A percentile compares a stretch with the other conserved stretches of the same genome.
phyloP scores from a whole-genome alignment of 2,797 vertebrate species.

The Rhadinocentrus ornatus region DNA sequence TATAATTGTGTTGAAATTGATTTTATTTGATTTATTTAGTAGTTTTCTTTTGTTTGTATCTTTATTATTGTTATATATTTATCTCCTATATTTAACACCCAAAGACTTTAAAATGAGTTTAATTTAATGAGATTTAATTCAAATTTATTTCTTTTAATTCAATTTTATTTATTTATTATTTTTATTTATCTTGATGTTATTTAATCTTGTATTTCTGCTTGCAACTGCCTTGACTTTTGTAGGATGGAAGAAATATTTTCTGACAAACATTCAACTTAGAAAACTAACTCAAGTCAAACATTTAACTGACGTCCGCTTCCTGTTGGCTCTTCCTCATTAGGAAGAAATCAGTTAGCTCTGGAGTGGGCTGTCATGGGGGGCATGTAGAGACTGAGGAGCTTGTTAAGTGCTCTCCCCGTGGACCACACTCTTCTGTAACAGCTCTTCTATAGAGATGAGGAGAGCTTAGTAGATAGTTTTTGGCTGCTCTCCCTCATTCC shows the following conservation, averaged over 20 bases:
- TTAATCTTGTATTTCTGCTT: not conserved
- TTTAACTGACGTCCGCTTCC: not conserved
- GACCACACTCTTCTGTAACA: slow-evolving; percentile 17
- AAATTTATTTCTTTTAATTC: too few relatives aligned
- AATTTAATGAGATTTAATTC: too few relatives aligned
- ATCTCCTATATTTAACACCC: too few relatives aligned
- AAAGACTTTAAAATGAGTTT: too few relatives aligned
- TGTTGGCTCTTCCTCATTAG: slow-evolving; percentile 8
- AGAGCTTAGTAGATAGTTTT: slow-evolving; percentile 30
- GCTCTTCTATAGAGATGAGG: slow-evolving; percentile 25
- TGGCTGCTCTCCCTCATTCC: slow-evolving; percentile 56
- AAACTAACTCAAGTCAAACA: not conserved
- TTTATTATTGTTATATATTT: too few relatives aligned
- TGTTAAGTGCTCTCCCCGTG: slow-evolving; percentile 10
- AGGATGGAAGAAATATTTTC: not conserved
- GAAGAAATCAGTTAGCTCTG: not conserved
- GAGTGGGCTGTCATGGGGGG: not conserved
- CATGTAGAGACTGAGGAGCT: slow-evolving; percentile 10
- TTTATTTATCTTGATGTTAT: not conserved
- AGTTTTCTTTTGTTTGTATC: too few relatives aligned
- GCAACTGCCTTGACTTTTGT: not conserved
- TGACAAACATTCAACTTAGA: not conserved
- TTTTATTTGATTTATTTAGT: too few relatives aligned
- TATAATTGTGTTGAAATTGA: too few relatives aligned
- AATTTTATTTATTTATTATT: too few relatives aligned